phyloP scores from a whole-genome alignment of 2,113 vertebrate genomes.

The Erythrolamprus reginae region DNA sequence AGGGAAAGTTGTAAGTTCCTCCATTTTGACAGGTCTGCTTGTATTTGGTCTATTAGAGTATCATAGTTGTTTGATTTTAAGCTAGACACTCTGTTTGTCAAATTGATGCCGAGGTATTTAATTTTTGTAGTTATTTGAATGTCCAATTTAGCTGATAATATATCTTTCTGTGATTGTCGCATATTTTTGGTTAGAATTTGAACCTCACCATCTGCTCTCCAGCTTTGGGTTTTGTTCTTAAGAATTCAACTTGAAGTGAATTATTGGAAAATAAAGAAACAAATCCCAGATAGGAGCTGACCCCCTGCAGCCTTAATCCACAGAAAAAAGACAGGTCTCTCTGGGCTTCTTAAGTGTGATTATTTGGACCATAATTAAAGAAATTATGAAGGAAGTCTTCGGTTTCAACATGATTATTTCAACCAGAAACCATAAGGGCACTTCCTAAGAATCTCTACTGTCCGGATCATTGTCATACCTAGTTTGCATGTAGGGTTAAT shows the following conservation, averaged over 20 bases:
- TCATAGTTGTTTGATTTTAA: too few species aligned
- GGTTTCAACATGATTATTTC: slow-evolving; percentile 58
- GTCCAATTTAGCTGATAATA: too few species aligned
- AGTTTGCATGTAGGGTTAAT: slow-evolving; percentile 29
- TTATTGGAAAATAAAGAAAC: slow-evolving; percentile 58
- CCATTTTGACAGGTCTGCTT: too few species aligned
- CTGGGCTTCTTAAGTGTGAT: slow-evolving; percentile 72
- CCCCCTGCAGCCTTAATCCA: slow-evolving; percentile 73
- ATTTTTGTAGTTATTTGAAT: too few species aligned
- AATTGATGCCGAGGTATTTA: too few species aligned
- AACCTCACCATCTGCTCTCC: slow-evolving; percentile 82
- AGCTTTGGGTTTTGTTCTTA: slow-evolving; percentile 69
- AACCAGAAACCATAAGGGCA: slow-evolving; percentile 40
- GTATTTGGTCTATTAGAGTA: too few species aligned
- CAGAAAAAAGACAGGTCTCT: slow-evolving; percentile 57
- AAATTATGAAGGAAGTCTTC: slow-evolving; percentile 62
- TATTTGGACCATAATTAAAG: slow-evolving; percentile 77
- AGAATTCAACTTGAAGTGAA: slow-evolving; percentile 58
- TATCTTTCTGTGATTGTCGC: too few species aligned
- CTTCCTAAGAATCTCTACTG: slow-evolving; percentile 41
- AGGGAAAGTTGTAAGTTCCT: too few species aligned
- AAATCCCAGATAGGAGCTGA: slow-evolving; percentile 65
- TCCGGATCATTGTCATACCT: slow-evolving; percentile 31
- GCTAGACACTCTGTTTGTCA: too few species aligned
- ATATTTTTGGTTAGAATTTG: too few species aligned